phyloP scores from a whole-genome alignment of 2,113 vertebrate species.

The Albula glossodonta region DNA sequence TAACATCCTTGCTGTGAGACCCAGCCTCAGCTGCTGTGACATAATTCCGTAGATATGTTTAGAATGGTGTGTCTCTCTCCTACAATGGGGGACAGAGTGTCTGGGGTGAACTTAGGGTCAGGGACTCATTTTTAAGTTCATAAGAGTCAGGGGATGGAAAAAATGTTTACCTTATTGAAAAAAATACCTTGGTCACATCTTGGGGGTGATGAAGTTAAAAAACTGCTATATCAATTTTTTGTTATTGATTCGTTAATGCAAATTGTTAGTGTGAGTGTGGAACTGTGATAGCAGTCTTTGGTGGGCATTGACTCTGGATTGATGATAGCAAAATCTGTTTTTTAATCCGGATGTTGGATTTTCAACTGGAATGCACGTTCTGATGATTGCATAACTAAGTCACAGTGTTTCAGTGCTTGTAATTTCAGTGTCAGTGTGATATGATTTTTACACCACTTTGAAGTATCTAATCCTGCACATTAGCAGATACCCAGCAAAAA shows the following conservation, averaged over 20 bases:
- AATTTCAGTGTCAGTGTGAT: not conserved
- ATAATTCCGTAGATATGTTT: not conserved
- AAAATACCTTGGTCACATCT: not conserved
- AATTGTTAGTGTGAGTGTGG: not conserved
- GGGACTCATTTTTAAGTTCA: too few species aligned
- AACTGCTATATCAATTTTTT: not conserved
- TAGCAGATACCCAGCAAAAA: too few species aligned
- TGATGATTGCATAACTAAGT: too few species aligned
- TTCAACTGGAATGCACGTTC: not conserved
- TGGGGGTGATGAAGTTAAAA: not conserved
- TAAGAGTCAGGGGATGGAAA: too few species aligned
- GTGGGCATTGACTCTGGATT: not conserved
- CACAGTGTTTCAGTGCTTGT: not conserved
- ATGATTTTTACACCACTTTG: not conserved
- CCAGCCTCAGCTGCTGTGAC: too few species aligned
- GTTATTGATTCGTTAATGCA: not conserved
- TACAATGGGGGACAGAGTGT: not conserved
- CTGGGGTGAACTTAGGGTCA: not conserved
- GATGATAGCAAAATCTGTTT: not conserved
- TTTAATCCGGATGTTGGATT: not conserved
- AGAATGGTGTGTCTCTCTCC: too few species aligned
- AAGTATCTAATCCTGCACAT: not conserved
- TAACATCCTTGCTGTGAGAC: not conserved
- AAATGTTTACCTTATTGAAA: not conserved
- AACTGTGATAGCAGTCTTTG: not conserved